Conservation (phyloP, 2,797 vertebrate genomes). For the Darevskia nairensis region DNA sequence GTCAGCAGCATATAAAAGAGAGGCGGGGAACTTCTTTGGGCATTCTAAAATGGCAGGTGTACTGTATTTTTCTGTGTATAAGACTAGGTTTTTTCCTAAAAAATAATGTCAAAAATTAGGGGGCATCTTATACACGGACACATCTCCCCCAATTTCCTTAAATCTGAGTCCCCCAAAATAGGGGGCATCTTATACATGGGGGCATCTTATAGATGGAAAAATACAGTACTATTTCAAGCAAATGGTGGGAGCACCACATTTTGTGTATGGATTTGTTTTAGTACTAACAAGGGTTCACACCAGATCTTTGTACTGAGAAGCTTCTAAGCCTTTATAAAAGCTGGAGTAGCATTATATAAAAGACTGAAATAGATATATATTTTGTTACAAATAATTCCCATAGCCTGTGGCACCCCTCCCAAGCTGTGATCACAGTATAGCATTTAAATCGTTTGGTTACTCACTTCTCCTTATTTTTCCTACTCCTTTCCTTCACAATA, state of each 20-base stretch:
- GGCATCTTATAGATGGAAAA: too few relatives aligned
- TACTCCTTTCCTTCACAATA: background rate
- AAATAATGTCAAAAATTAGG: too few relatives aligned
- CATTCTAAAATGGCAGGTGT: too few relatives aligned
- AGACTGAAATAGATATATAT: background rate
- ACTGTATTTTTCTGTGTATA: too few relatives aligned
- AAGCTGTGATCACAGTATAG: background rate
- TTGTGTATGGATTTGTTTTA: background rate
- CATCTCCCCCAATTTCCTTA: too few relatives aligned
- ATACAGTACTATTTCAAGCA: too few relatives aligned
- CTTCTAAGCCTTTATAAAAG: background rate
- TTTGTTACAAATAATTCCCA: background rate
- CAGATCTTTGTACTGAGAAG: background rate
- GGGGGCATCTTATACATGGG: too few relatives aligned
- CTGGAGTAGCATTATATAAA: background rate
- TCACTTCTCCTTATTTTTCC: background rate
- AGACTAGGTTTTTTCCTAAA: fast-evolving
- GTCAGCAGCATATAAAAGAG: background rate
- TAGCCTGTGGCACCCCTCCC: too few relatives aligned
- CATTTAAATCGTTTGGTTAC: background rate
- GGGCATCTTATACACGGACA: too few relatives aligned
- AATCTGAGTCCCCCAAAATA: too few relatives aligned
- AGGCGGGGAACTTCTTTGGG: background rate
- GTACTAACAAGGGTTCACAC: background rate
- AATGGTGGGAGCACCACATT: too few relatives aligned